Evolutionary conservation across 2,797 vertebrate species (phyloP).

Genomic region (Choloepus didactylus): DNA sequence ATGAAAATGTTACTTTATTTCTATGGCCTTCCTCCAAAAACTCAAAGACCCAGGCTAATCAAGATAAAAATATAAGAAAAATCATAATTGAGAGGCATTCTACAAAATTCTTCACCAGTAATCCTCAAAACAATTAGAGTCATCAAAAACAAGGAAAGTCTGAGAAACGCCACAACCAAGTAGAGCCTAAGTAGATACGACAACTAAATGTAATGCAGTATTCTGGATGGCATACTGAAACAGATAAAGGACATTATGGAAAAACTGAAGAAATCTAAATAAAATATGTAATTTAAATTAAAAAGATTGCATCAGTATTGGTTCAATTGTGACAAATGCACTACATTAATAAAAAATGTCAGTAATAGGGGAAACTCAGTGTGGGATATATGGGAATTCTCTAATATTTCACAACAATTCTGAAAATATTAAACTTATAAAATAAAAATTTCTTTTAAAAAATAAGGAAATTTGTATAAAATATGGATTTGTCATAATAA

Average conservation of each 20-base stretch:
- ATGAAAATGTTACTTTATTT: background rate
- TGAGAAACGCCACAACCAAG: background rate
- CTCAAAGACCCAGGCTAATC: background rate
- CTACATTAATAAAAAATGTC: background rate
- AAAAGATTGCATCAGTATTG: background rate
- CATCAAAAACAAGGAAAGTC: background rate
- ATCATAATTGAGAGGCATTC: background rate
- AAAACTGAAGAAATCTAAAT: background rate
- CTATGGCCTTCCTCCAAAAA: background rate
- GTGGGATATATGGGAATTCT: background rate
- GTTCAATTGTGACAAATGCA: conserved; percentile 50
- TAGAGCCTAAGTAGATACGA: background rate
- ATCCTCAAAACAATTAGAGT: background rate
- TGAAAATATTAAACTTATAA: background rate
- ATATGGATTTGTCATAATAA: conserved; percentile 12
- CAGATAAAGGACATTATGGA: no score
- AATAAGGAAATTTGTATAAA: background rate
- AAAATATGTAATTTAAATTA: background rate
- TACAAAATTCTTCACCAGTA: conserved; percentile 23
- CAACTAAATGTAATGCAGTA: no score
- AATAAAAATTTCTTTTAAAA: background rate
- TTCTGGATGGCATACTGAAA: no score
- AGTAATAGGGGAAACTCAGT: conserved; percentile 16
- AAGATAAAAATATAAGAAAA: background rate
- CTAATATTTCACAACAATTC: conserved; percentile 39